phyloP scores from a whole-genome alignment of 2,888 invertebrate species.

The Deladenus siricidicola region DNA sequence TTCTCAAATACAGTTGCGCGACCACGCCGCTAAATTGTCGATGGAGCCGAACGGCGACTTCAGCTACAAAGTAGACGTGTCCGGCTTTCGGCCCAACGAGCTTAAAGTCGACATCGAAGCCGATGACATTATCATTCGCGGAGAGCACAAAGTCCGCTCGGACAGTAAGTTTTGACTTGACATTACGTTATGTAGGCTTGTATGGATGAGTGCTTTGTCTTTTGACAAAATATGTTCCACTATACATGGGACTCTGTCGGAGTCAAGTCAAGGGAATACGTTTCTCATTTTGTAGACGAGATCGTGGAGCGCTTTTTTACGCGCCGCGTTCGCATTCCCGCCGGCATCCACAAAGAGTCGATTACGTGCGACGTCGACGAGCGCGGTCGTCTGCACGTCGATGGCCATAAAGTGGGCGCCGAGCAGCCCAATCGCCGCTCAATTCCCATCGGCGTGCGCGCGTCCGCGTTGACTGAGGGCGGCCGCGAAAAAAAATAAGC shows the following conservation, averaged over 20 bases:
- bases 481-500: not conserved
- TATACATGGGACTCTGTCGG: too few relatives aligned
- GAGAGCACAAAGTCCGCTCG: not conserved
- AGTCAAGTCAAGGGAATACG: too few relatives aligned
- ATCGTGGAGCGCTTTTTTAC: slow-evolving; percentile 2
- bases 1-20: not conserved
- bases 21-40: slow-evolving; percentile 2
- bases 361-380: slow-evolving; percentile 3
- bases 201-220: too few relatives aligned
- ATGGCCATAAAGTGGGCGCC: not conserved
- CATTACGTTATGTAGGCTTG: too few relatives aligned
- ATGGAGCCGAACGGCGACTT: slow-evolving; percentile 7
- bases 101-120: slow-evolving; percentile 8
- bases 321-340: slow-evolving; percentile 11
- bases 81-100: slow-evolving; percentile 10
- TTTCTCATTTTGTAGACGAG: slow-evolving; percentile 7
- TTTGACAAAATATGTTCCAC: too few relatives aligned
- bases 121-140: slow-evolving; percentile 7
- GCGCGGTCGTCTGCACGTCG: slow-evolving; percentile 3
- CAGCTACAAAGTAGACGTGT: slow-evolving; percentile 9
- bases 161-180: slow-evolving; percentile 1
- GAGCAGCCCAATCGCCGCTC: not conserved
- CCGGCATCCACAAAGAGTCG: slow-evolving; percentile 6
- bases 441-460: slow-evolving; percentile 1
- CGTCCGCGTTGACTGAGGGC: not conserved